A percentile compares a stretch with the other conserved stretches of the same genome.
Conservation (phyloP, 2,797 vertebrate genomes). For the Protosalanx chinensis region DNA sequence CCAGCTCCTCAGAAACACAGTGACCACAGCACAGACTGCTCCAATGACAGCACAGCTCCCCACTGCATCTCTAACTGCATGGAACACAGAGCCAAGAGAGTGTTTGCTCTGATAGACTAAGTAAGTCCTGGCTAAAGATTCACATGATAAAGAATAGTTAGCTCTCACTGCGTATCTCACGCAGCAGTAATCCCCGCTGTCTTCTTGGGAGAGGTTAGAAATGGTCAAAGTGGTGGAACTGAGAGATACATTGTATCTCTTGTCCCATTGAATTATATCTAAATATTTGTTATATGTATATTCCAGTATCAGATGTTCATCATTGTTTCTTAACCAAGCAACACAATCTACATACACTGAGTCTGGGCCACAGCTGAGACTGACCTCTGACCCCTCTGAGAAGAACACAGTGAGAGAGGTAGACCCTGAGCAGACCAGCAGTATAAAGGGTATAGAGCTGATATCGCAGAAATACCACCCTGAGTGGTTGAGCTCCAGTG, state of each 20-base stretch:
- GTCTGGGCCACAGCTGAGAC: neutral
- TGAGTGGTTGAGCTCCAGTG: conserved; percentile 1
- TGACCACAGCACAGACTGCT: neutral
- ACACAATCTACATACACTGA: neutral
- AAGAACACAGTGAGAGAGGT: neutral
- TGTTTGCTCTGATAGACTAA: neutral
- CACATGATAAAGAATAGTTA: neutral
- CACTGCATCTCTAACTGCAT: neutral
- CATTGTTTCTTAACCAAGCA: neutral
- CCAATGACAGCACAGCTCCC: neutral
- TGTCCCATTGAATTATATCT: no score
- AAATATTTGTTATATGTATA: neutral
- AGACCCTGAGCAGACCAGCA: neutral
- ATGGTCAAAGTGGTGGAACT: neutral
- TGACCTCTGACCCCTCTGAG: neutral
- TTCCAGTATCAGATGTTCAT: neutral
- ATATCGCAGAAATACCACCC: neutral
- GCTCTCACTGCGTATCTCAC: neutral
- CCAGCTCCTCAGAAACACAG: neutral
- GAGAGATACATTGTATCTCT: neutral
- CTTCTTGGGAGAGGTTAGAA: neutral
- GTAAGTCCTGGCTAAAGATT: neutral
- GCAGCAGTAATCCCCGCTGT: neutral
- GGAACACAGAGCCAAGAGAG: neutral
- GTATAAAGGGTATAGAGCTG: neutral